phyloP scores from a whole-genome alignment of 2,888 invertebrate species.

The Abrostola triplasia region DNA sequence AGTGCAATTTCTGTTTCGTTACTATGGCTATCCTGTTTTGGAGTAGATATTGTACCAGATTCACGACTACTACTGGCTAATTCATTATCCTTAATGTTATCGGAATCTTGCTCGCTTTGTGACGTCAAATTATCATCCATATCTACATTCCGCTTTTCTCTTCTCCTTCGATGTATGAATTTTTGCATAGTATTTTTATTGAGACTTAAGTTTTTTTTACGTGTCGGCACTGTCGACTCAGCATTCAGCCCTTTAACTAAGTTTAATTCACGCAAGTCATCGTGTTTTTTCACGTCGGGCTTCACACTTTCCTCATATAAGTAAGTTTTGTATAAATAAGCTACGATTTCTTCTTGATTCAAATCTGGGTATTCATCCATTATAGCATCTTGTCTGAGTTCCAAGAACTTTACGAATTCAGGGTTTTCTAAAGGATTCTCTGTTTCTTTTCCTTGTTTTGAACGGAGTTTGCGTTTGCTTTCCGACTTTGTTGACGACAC shows the following conservation, averaged over 20 bases:
- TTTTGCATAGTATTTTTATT: constrained; percentile 39
- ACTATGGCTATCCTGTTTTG: neutral
- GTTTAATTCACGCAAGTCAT: constrained; percentile 64
- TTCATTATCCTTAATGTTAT: neutral
- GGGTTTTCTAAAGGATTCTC: constrained; percentile 63
- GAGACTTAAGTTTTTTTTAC: constrained; percentile 38
- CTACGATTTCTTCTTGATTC: constrained; percentile 76
- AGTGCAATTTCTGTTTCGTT: constrained; percentile 28
- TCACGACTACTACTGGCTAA: neutral
- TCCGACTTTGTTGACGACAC: constrained; percentile 42
- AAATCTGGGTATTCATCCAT: constrained; percentile 85
- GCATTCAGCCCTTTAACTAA: constrained; percentile 66
- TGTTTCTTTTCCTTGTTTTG: constrained; percentile 43
- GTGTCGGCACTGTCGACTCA: constrained; percentile 19
- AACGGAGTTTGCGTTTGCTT: constrained; percentile 60
- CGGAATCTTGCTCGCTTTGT: neutral
- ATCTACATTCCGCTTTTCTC: constrained; percentile 5
- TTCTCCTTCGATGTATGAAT: constrained; percentile 38
- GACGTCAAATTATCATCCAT: neutral
- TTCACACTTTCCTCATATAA: constrained; percentile 76
- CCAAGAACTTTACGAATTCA: constrained; percentile 84
- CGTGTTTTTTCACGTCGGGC: constrained; percentile 67
- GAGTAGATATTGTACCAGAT: neutral
- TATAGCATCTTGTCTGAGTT: constrained; percentile 80
- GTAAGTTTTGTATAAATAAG: constrained; percentile 85